Evolutionary conservation across 2,888 invertebrate species (phyloP), one percentile per base, ranked within the genome.

Genomic region (Lycophotia porphyrea): DNA sequence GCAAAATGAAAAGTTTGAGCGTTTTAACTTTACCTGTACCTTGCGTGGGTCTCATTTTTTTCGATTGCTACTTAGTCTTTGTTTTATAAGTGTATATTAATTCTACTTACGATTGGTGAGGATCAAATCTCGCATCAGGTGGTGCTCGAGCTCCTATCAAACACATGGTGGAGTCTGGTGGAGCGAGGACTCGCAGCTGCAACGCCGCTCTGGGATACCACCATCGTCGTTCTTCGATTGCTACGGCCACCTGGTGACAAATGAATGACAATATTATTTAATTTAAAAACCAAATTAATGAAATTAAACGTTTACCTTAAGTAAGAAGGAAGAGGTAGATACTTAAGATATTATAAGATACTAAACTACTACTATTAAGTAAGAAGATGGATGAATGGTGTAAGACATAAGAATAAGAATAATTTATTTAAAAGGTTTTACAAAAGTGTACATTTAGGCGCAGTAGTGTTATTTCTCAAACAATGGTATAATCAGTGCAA

Each of bases 201-300:
- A 97, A 93, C 0, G 97, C 92, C 21, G 97, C 97, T 36, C 97
- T 95, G 0, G 97, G 97, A 74, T 97, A 96, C 97, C 97, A 97
- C 96, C 97, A 97, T 63, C 97, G 96, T 66, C 97, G 93, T 75
- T 97, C 97, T 90, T 97, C 97, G 42, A 97, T 92, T 31, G 97
- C 97, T 18, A 97, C 96, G 24, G 97, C 97, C 61, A 97, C 97
- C 97, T 97, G 90, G 34, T 85, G 80, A 69, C 34, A 79, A 82
- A 63, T 18, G 1, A 39, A 39, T 24, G 5, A 49, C 0, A 34
- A 34, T 11, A 60, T 49, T 0, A n/a, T 18, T 13, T 3, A 5
- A 49, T n/a, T 4, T 34, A 2, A n/a, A 27, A 13, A 3, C 2
- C 36, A 2, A n/a, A 27, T 42, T 27, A 75, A 18, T 13, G 18